Evolutionary conservation across 2,888 invertebrate species (phyloP).

Genomic region (Eristalinus sepulchralis): DNA sequence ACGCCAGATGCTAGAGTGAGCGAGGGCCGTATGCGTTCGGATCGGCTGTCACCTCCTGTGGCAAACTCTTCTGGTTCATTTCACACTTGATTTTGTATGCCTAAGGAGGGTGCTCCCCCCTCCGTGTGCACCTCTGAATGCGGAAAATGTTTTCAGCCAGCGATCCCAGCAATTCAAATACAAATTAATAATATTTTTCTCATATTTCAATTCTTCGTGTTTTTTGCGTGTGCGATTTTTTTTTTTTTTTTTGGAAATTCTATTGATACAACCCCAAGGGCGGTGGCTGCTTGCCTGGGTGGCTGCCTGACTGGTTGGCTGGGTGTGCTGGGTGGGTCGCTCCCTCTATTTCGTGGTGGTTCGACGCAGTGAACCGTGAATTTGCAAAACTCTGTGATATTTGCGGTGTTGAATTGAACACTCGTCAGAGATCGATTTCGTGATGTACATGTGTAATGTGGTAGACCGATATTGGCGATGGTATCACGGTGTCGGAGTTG

Average conservation of each 20-base stretch:
- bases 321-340: slow-evolving; percentile 13
- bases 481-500: not conserved
- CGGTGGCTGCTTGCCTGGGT: slow-evolving; percentile 17
- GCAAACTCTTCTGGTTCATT: slow-evolving; percentile 55
- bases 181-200: slow-evolving; percentile 27
- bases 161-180: slow-evolving; percentile 9
- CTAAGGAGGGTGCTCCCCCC: not conserved
- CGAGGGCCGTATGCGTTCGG: slow-evolving; percentile 4
- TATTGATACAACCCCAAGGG: slow-evolving; percentile 28
- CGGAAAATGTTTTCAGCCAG: slow-evolving; percentile 13
- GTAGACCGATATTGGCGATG: not conserved
- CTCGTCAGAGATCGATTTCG: slow-evolving; percentile 57
- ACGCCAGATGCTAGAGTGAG: slow-evolving; percentile 58
- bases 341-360: not conserved
- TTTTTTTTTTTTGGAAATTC: slow-evolving; percentile 18
- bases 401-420: slow-evolving; percentile 60
- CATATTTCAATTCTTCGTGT: slow-evolving; percentile 1
- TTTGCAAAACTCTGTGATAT: slow-evolving; percentile 60
- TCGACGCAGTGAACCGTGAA: slow-evolving; percentile 54
- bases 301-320: not conserved
- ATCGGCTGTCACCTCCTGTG: slow-evolving; percentile 26
- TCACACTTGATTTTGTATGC: slow-evolving; percentile 45
- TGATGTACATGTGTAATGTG: slow-evolving; percentile 41
- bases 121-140: slow-evolving; percentile 10
- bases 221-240: not conserved